Percentiles rank a stretch among this genome's conserved stretches.
Evolutionary conservation across 53 echinoderm and acorn worm species (phyloP).

Genomic region (Actinopyga echinites): DNA sequence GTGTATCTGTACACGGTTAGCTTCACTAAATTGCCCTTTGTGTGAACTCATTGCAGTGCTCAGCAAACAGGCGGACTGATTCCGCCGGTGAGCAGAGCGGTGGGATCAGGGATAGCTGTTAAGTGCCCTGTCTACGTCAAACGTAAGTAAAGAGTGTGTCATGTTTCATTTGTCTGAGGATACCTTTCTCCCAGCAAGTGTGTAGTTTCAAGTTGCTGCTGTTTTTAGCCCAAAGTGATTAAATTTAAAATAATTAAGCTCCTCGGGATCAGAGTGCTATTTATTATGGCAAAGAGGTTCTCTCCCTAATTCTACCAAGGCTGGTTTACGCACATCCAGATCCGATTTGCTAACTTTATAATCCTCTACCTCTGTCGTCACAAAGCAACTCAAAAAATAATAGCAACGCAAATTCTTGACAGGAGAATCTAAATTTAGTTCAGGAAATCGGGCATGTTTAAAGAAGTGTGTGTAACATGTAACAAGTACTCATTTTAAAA

Average conservation of each 20-base stretch:
- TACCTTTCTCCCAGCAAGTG: slow-evolving; percentile 22
- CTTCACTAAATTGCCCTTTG: slow-evolving; percentile 13
- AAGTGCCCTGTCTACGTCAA: slow-evolving; percentile 38
- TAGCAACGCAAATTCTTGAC: too few species aligned
- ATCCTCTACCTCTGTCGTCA: too few species aligned
- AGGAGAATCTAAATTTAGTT: too few species aligned
- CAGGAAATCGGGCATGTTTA: too few species aligned
- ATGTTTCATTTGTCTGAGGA: slow-evolving; percentile 8
- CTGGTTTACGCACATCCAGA: too few species aligned
- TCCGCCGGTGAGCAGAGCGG: slow-evolving; percentile 1
- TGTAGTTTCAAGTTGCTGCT: slow-evolving; percentile 23
- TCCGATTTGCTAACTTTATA: too few species aligned
- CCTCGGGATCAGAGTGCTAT: slow-evolving; percentile 15
- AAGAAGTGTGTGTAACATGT: too few species aligned
- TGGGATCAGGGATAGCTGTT: slow-evolving; percentile 9
- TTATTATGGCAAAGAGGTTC: slow-evolving; percentile 29
- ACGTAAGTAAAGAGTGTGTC: slow-evolving; percentile 38
- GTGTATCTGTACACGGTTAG: too few species aligned
- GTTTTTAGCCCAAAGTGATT: slow-evolving; percentile 37
- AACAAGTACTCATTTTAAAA: too few species aligned
- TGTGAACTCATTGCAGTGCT: slow-evolving; percentile 4
- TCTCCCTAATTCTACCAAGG: too few species aligned
- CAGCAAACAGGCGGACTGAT: slow-evolving; percentile 8
- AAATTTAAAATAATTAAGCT: slow-evolving; percentile 38
- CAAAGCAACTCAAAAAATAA: too few species aligned